These are phyloP conservation scores for Noctua fimbriata DNA, from an alignment of 2,888 invertebrate genomes.

Conservation along the genomic window DNA sequence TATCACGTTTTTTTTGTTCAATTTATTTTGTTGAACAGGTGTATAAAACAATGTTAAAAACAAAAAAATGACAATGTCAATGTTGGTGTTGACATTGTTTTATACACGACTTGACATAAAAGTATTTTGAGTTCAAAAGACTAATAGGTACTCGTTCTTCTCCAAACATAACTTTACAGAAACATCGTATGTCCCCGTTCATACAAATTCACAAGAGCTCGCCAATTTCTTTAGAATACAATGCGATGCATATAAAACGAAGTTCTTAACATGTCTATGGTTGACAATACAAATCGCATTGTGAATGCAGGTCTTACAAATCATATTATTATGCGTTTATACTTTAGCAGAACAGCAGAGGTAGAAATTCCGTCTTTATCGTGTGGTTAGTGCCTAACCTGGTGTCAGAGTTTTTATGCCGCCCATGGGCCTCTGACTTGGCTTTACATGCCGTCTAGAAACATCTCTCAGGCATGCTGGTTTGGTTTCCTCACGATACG, in stretches of 20 bases:
- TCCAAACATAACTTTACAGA: not conserved
- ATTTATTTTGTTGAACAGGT: not conserved
- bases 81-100: too few relatives aligned
- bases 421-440: too few relatives aligned
- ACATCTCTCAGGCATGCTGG: too few relatives aligned
- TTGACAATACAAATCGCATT: slow-evolving; percentile 35
- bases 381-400: too few relatives aligned
- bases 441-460: too few relatives aligned
- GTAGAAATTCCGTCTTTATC: too few relatives aligned
- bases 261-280: slow-evolving; percentile 43
- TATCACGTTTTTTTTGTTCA: not conserved
- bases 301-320: slow-evolving; percentile 27
- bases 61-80: too few relatives aligned
- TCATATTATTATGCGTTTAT: slow-evolving; percentile 14
- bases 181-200: not conserved
- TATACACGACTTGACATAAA: too few relatives aligned
- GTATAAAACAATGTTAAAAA: too few relatives aligned
- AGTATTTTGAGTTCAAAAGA: not conserved
- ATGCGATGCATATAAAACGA: slow-evolving; percentile 7
- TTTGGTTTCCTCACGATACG: too few relatives aligned
- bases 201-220: slow-evolving; percentile 16
- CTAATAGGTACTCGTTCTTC: not conserved
- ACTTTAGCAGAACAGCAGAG: not conserved
- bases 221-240: slow-evolving; percentile 46
- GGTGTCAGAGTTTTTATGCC: too few relatives aligned